phyloP scores from a whole-genome alignment of 2,113 vertebrate species.

The Melospiza melodia region DNA sequence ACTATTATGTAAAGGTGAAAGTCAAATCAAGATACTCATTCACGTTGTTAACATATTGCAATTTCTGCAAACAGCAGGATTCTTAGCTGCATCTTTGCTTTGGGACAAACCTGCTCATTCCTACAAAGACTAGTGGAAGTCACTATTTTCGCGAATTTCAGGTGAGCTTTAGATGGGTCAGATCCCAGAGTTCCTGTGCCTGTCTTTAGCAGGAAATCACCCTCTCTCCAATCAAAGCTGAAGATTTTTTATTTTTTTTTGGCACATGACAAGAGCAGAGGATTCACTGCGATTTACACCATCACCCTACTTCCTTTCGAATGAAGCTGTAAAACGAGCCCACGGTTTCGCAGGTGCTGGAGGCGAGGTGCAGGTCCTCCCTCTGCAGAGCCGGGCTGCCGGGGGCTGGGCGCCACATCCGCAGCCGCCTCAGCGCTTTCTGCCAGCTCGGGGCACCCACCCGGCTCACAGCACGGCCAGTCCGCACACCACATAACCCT shows the following conservation, averaged over 20 bases:
- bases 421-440: background rate
- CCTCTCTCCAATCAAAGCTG: background rate
- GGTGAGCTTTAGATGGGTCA: background rate
- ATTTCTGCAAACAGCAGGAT: background rate
- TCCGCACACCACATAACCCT: background rate
- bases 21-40: background rate
- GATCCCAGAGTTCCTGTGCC: background rate
- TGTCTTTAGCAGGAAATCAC: background rate
- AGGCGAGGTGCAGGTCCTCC: background rate
- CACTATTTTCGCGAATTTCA: background rate
- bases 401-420: background rate
- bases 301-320: background rate
- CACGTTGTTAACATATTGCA: background rate
- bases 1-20: background rate
- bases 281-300: background rate
- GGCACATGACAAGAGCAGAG: background rate
- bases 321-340: background rate
- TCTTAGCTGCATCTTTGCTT: background rate
- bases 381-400: background rate
- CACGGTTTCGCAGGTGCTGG: background rate
- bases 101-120: background rate
- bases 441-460: fast-evolving
- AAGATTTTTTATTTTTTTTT: background rate
- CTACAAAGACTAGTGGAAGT: background rate
- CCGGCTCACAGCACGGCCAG: fast-evolving